Percentiles rank a stretch among this genome's conserved stretches.
Evolutionary conservation across 2,797 vertebrate genomes (phyloP).

Genomic region (Lemur catta): DNA sequence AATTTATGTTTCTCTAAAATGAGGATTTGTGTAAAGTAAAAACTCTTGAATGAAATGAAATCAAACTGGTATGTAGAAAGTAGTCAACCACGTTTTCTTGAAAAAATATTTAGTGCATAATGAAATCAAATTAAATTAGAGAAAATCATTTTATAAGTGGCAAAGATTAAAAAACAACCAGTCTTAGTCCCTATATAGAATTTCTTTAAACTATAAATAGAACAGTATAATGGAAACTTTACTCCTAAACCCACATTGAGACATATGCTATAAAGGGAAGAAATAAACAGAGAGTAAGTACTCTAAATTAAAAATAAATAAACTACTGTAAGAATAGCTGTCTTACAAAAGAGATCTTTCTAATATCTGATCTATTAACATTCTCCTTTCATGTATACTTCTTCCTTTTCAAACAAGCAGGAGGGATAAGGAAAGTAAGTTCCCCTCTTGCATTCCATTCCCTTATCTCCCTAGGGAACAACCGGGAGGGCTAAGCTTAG

Average conservation of each 20-base stretch:
- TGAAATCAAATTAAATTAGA: slow-evolving; percentile 10
- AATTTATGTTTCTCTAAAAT: not conserved
- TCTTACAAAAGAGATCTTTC: not conserved
- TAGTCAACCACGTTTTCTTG: not conserved
- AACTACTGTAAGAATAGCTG: not conserved
- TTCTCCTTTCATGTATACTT: not conserved
- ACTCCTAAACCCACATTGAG: not conserved
- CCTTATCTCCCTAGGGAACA: too few species aligned
- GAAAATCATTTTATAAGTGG: not conserved
- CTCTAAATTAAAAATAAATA: not conserved
- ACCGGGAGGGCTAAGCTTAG: too few species aligned
- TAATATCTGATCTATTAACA: not conserved
- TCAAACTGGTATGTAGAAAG: not conserved
- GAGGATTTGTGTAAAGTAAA: not conserved
- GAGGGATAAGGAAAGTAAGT: too few species aligned
- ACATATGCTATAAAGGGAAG: not conserved
- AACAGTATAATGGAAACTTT: not conserved
- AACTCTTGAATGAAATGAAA: not conserved
- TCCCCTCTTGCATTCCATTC: too few species aligned
- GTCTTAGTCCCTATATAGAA: not conserved
- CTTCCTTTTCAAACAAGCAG: too few species aligned
- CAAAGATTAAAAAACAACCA: not conserved
- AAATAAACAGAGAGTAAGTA: not conserved
- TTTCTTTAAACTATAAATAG: not conserved
- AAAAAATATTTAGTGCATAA: not conserved